Conservation (phyloP, 2,113 vertebrate genomes). For the Cynopterus brachyotis region DNA sequence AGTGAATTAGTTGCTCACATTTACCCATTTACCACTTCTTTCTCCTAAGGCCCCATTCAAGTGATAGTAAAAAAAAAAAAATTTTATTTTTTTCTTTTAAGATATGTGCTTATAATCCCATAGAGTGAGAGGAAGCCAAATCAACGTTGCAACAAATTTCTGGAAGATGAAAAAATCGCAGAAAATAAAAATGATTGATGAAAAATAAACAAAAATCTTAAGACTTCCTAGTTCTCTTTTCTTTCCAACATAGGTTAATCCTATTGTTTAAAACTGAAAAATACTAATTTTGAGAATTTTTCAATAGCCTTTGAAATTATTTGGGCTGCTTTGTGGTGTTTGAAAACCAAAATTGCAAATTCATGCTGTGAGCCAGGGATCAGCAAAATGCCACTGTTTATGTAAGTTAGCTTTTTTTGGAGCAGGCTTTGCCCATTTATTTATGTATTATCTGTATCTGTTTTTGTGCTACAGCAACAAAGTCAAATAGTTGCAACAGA, state of each 20-base stretch:
- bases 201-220: not conserved
- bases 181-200: not conserved
- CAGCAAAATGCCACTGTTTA: not conserved
- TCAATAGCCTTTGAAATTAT: constrained; percentile 26
- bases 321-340: not conserved
- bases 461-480: constrained; percentile 6
- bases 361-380: not conserved
- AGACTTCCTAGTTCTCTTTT: not conserved
- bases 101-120: not conserved
- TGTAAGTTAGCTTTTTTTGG: constrained; percentile 1
- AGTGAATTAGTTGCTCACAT: not conserved
- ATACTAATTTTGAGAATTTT: not conserved
- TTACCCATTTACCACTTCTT: not conserved
- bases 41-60: not conserved
- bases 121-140: not conserved
- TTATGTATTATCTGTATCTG: not conserved
- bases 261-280: constrained; percentile 16
- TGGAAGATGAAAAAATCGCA: not conserved
- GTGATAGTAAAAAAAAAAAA: not conserved
- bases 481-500: not conserved
- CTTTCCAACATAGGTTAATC: not conserved
- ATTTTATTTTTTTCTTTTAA: no score
- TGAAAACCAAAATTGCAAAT: constrained; percentile 8
- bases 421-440: not conserved
- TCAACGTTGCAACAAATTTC: not conserved